Conservation (phyloP, 2,888 invertebrate species). For the Eutolmus rufibarbis region DNA sequence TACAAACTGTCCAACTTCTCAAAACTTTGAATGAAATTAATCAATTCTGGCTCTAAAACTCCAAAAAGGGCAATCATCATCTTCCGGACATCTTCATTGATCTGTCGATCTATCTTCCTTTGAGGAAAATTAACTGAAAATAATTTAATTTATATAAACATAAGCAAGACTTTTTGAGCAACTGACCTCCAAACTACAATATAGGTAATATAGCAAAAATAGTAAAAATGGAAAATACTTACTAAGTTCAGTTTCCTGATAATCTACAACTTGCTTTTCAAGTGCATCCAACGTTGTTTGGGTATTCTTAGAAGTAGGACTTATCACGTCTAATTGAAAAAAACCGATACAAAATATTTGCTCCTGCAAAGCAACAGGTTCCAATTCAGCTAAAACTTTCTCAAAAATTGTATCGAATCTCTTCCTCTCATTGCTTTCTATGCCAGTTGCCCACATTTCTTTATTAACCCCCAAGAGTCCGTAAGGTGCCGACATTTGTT, state of each 20-base stretch:
- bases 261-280: constrained; percentile 48
- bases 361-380: constrained; percentile 90
- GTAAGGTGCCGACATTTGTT: constrained; percentile 56
- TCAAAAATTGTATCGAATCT: constrained; percentile 77
- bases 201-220: too few species aligned
- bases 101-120: constrained; percentile 73
- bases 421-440: constrained; percentile 68
- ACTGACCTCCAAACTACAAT: too few species aligned
- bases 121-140: constrained; percentile 54
- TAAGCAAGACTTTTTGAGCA: too few species aligned
- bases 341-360: constrained; percentile 94
- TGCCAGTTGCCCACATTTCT: constrained; percentile 71
- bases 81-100: constrained; percentile 80
- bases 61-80: constrained; percentile 92
- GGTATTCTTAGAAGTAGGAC: constrained; percentile 67
- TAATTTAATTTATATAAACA: background rate
- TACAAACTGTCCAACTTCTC: constrained; percentile 91
- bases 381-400: constrained; percentile 85
- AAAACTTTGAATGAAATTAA: constrained; percentile 83
- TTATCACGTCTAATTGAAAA: constrained; percentile 78
- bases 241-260: background rate
- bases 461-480: constrained; percentile 69
- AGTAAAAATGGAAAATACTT: background rate
- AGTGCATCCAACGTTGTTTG: constrained; percentile 67
- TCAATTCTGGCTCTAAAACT: constrained; percentile 84